Evolutionary conservation across 92 coral and sea anemone species (phyloP).

Genomic region (Parazoanthus atlanticus): DNA sequence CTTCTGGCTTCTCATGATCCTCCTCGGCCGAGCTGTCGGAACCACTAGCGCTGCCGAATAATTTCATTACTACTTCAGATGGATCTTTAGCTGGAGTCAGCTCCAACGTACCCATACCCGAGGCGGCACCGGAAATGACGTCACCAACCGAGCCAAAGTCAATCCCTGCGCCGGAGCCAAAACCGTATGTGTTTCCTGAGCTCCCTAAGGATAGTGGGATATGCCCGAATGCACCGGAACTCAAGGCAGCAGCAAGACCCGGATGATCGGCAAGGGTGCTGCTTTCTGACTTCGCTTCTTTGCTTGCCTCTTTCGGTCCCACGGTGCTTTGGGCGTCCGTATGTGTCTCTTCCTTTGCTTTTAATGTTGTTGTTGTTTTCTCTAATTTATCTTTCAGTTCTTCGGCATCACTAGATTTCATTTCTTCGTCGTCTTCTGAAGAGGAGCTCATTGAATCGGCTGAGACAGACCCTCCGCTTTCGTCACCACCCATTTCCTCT

Average conservation of each 20-base stretch:
- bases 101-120: constrained; percentile 81
- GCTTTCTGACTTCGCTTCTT: background rate
- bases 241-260: constrained; percentile 70
- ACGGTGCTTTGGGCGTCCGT: background rate
- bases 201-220: constrained; percentile 73
- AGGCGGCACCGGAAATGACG: constrained; percentile 66
- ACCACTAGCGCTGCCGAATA: constrained; percentile 61
- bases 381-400: background rate
- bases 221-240: constrained; percentile 60
- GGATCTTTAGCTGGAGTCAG: constrained; percentile 76
- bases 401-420: background rate
- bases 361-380: background rate
- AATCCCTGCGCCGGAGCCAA: constrained; percentile 69
- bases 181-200: constrained; percentile 66
- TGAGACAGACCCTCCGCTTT: constrained; percentile 13
- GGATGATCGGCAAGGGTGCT: constrained; percentile 62
- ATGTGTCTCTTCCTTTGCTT: background rate
- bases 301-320: constrained; percentile 2
- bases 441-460: constrained; percentile 10
- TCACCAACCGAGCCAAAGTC: constrained; percentile 68
- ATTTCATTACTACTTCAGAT: constrained; percentile 68
- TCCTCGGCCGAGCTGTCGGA: constrained; percentile 37
- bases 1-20: constrained; percentile 40
- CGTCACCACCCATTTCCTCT: constrained; percentile 29
- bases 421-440: constrained; percentile 21